Evolutionary conservation across 2,797 vertebrate genomes (phyloP).

Genomic region (Euthynnus affinis): DNA sequence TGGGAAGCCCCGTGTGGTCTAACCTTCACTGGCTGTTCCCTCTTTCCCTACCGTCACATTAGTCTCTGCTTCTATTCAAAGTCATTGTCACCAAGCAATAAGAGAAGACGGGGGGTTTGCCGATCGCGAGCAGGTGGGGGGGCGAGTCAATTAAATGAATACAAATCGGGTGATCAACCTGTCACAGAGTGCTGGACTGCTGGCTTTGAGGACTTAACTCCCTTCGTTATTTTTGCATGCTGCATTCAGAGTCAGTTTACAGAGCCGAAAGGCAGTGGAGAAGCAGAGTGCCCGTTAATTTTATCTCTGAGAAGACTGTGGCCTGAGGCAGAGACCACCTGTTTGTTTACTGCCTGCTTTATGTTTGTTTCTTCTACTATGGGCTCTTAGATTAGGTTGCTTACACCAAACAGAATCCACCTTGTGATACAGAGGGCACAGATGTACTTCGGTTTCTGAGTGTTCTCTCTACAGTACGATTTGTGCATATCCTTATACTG

Average conservation of each 20-base stretch:
- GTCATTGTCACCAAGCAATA: constrained; percentile 69
- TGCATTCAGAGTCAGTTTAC: constrained; percentile 57
- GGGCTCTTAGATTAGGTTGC: constrained; percentile 35
- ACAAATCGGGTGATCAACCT: constrained; percentile 78
- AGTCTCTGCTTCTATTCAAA: constrained; percentile 73
- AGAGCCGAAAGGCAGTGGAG: constrained; percentile 46
- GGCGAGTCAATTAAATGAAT: constrained; percentile 71
- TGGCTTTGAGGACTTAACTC: constrained; percentile 67
- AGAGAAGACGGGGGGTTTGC: constrained; percentile 38
- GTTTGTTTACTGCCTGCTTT: constrained; percentile 70
- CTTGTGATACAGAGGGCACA: constrained; percentile 27
- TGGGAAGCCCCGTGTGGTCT: constrained; percentile 73
- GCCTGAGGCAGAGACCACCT: constrained; percentile 68
- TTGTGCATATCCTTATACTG: background rate
- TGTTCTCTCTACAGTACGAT: constrained; percentile 12
- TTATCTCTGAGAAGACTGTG: constrained; percentile 66
- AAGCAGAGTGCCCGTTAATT: constrained; percentile 62
- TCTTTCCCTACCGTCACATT: constrained; percentile 56
- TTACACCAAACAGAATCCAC: constrained; percentile 27
- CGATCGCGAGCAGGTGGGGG: constrained; percentile 35
- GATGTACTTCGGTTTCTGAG: constrained; percentile 18
- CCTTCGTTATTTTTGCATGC: constrained; percentile 70
- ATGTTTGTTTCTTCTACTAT: constrained; percentile 55
- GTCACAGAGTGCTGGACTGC: constrained; percentile 65
- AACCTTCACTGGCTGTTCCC: constrained; percentile 70